A percentile compares a stretch with the other conserved stretches of the same genome.
These are phyloP conservation scores for Eulemur rubriventer DNA, from an alignment of 2,797 vertebrate genomes.

Conservation along the genomic window DNA sequence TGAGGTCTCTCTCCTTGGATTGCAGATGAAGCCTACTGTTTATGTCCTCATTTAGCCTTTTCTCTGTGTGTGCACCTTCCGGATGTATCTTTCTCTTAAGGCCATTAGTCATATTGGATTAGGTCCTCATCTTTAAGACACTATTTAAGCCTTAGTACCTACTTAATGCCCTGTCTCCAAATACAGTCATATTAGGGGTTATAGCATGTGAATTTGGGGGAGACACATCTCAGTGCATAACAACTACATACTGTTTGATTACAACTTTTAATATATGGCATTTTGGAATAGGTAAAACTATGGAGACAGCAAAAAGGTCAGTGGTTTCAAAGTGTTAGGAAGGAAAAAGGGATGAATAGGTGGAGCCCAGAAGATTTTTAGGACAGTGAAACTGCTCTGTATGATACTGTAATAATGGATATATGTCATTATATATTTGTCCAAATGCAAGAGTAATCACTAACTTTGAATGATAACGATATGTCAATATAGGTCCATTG, in stretches of 20 bases:
- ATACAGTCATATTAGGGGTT: not conserved
- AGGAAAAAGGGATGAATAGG: not conserved
- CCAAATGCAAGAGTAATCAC: not conserved
- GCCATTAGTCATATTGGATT: not conserved
- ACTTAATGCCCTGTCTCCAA: not conserved
- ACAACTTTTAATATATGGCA: not conserved
- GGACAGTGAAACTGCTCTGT: not conserved
- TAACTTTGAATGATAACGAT: not conserved
- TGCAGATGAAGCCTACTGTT: not conserved
- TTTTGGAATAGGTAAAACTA: not conserved
- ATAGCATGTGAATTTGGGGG: not conserved
- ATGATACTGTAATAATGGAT: no score
- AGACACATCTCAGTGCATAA: not conserved
- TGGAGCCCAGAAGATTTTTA: not conserved
- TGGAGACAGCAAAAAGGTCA: not conserved
- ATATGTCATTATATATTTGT: not conserved
- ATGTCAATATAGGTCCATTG: not conserved
- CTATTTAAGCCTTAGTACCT: not conserved
- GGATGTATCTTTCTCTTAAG: not conserved
- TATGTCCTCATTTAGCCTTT: not conserved
- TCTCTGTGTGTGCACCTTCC: not conserved
- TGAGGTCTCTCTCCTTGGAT: not conserved
- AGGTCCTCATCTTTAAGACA: fast-evolving
- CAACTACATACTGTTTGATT: not conserved
- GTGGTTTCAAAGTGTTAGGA: not conserved